Conservation (phyloP, 2,113 vertebrate genomes). For the Puma concolor region DNA sequence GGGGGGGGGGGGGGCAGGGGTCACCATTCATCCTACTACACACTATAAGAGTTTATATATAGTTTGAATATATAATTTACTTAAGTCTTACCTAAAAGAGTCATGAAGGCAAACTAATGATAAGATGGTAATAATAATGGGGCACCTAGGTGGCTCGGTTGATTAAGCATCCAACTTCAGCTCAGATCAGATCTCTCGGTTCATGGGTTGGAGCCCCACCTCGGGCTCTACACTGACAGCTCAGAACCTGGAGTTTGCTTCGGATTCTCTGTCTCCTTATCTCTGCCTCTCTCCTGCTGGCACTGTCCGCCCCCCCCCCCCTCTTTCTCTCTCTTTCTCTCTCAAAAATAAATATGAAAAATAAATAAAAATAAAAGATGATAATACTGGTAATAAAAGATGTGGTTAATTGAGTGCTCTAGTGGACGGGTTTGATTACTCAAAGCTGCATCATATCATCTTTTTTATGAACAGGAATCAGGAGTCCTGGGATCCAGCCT, state of each 20-base stretch:
- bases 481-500: background rate
- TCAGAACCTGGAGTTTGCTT: too few species aligned
- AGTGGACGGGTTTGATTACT: background rate
- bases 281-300: too few species aligned
- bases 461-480: background rate
- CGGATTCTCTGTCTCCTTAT: too few species aligned
- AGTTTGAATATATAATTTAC: background rate
- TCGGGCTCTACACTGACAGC: too few species aligned
- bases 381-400: background rate
- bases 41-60: background rate
- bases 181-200: too few species aligned
- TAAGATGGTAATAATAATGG: background rate
- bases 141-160: too few species aligned
- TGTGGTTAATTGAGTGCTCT: background rate
- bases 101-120: constrained; percentile 25
- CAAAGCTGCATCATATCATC: background rate
- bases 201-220: too few species aligned
- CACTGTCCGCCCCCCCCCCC: too few species aligned
- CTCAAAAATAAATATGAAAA: too few species aligned
- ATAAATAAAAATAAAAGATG: background rate
- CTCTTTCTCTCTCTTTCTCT: too few species aligned
- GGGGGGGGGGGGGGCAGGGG: too few species aligned
- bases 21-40: background rate
- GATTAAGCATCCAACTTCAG: too few species aligned
- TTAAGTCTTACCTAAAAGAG: background rate